These are phyloP conservation scores for Diplosoma virens DNA, from an alignment of 23 tunicate genomes.

Conservation along the genomic window DNA sequence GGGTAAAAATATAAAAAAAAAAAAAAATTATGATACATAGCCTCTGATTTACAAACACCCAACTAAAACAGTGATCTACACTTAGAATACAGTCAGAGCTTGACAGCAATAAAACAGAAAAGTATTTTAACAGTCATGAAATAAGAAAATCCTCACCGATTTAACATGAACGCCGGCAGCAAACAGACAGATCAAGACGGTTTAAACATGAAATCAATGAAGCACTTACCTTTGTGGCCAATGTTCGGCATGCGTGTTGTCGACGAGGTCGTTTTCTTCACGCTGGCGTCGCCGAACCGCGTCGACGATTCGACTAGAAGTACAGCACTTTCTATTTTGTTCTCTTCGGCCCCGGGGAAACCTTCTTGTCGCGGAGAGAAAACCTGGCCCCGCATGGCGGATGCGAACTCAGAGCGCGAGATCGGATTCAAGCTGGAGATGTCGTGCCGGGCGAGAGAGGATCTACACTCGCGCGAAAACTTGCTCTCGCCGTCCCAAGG, in stretches of 20 bases:
- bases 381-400: neutral
- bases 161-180: too few relatives aligned
- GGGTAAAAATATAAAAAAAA: too few relatives aligned
- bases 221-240: slow-evolving; percentile 14
- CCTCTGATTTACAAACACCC: too few relatives aligned
- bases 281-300: neutral
- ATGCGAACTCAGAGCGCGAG: neutral
- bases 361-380: slow-evolving; percentile 12
- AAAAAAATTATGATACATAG: too few relatives aligned
- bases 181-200: too few relatives aligned
- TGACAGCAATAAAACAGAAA: too few relatives aligned
- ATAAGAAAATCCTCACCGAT: too few relatives aligned
- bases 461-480: slow-evolving; percentile 43
- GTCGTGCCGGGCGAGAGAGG: slow-evolving; percentile 42
- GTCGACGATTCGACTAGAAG: neutral
- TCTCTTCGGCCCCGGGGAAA: neutral
- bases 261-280: slow-evolving; percentile 21
- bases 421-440: neutral
- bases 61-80: too few relatives aligned
- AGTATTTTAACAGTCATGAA: too few relatives aligned
- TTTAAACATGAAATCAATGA: neutral
- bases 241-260: slow-evolving; percentile 35
- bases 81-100: too few relatives aligned
- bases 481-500: too few relatives aligned
- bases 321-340: neutral